phyloP scores from a whole-genome alignment of 2,113 vertebrate genomes.

The Heteronetta atricapilla region DNA sequence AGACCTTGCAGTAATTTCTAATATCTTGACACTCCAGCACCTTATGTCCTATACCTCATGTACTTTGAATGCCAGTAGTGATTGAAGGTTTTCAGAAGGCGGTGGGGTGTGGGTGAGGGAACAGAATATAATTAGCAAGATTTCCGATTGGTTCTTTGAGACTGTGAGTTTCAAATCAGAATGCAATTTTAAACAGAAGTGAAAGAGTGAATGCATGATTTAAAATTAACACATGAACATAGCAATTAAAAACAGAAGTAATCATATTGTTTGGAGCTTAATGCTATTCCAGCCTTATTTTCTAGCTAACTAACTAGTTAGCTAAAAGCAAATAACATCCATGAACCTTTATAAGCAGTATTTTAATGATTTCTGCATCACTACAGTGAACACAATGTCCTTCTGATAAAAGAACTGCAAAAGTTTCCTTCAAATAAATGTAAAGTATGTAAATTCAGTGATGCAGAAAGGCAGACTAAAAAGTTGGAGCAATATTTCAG shows the following conservation, averaged over 20 bases:
- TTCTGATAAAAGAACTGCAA: slow-evolving; percentile 56
- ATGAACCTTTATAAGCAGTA: background rate
- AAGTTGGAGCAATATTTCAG: background rate
- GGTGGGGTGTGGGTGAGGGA: background rate
- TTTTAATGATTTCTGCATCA: slow-evolving; percentile 53
- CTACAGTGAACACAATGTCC: slow-evolving; percentile 30
- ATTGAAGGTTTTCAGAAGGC: background rate
- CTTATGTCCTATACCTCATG: background rate
- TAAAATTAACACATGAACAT: background rate
- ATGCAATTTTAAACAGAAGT: background rate
- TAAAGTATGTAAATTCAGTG: slow-evolving; percentile 52
- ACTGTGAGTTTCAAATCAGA: slow-evolving; percentile 9
- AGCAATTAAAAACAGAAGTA: background rate
- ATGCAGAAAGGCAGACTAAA: slow-evolving; percentile 21
- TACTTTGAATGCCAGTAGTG: slow-evolving; percentile 37
- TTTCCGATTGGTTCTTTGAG: slow-evolving; percentile 1
- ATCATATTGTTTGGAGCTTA: background rate
- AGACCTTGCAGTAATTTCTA: slow-evolving; percentile 35
- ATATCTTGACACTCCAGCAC: slow-evolving; percentile 10
- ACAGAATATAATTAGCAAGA: background rate
- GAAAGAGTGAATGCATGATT: background rate
- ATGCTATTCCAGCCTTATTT: background rate
- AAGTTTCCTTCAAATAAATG: slow-evolving; percentile 52
- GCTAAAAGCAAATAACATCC: background rate
- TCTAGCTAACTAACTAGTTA: background rate